phyloP scores from a whole-genome alignment of 2,888 invertebrate species.

The Apodemia zela region DNA sequence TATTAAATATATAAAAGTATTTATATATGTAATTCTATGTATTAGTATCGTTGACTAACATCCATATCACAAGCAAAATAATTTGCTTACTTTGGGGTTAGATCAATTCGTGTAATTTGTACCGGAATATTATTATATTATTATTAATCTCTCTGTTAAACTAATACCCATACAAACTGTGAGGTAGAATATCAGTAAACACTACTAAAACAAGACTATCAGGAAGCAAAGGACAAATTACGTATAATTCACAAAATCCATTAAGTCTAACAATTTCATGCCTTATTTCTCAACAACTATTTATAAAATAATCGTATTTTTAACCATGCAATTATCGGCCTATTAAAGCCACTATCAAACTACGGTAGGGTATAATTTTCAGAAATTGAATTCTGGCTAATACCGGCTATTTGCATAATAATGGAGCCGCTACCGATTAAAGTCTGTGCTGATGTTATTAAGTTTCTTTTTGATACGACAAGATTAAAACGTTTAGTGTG shows the following conservation, averaged over 20 bases:
- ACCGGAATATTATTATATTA: too few relatives aligned
- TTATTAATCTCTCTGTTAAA: too few relatives aligned
- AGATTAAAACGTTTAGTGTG: slow-evolving; percentile 11
- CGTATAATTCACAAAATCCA: background rate
- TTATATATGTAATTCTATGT: too few relatives aligned
- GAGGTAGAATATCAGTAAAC: too few relatives aligned
- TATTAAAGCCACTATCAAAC: slow-evolving; percentile 37
- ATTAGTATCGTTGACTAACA: too few relatives aligned
- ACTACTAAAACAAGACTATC: background rate
- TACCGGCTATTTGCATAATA: slow-evolving; percentile 53
- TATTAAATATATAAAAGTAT: too few relatives aligned
- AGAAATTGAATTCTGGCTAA: slow-evolving; percentile 66
- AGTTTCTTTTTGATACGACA: slow-evolving; percentile 9
- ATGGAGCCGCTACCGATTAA: slow-evolving; percentile 36
- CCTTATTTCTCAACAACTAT: slow-evolving; percentile 11
- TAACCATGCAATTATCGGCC: slow-evolving; percentile 14
- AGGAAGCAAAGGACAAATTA: slow-evolving; percentile 10
- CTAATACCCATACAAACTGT: too few relatives aligned
- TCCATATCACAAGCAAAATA: too few relatives aligned
- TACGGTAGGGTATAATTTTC: slow-evolving; percentile 51
- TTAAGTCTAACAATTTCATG: slow-evolving; percentile 10
- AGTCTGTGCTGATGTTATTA: slow-evolving; percentile 33
- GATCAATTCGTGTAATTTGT: too few relatives aligned
- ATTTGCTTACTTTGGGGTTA: too few relatives aligned
- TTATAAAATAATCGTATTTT: slow-evolving; percentile 15